phyloP scores from a whole-genome alignment of 2,888 invertebrate species.

The Portevinia maculata region DNA sequence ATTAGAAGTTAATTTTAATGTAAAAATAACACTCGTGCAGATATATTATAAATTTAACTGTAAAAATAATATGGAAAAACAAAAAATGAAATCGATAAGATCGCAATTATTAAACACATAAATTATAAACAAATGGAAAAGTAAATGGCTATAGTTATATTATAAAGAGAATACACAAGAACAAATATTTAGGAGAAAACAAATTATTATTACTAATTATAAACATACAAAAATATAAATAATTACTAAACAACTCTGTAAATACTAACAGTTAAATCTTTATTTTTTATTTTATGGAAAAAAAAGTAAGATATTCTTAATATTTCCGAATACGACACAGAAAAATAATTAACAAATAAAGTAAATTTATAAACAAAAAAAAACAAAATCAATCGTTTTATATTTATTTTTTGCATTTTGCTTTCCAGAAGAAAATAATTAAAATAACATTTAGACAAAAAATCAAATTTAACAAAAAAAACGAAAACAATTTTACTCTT shows the following conservation, averaged over 20 bases:
- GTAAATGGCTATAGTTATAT: constrained; percentile 72
- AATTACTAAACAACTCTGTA: constrained; percentile 57
- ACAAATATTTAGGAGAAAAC: constrained; percentile 68
- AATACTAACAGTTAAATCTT: constrained; percentile 45
- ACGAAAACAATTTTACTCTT: constrained; percentile 43
- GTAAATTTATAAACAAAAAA: constrained; percentile 22
- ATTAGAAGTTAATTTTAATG: constrained; percentile 62
- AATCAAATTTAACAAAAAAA: constrained; percentile 37
- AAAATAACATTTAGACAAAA: constrained; percentile 42
- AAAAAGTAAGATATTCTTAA: constrained; percentile 40
- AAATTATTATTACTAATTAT: constrained; percentile 62
- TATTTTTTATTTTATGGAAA: constrained; percentile 43
- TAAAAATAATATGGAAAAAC: constrained; percentile 63
- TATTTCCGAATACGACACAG: constrained; percentile 62
- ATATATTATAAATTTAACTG: constrained; percentile 69
- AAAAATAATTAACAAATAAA: constrained; percentile 57
- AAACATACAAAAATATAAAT: constrained; percentile 45
- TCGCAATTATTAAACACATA: constrained; percentile 73
- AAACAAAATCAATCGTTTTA: constrained; percentile 20
- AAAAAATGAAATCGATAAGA: constrained; percentile 65
- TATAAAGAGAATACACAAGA: constrained; percentile 60
- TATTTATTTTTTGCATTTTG: constrained; percentile 39
- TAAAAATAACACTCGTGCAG: constrained; percentile 50
- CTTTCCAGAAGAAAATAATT: constrained; percentile 37
- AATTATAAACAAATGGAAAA: constrained; percentile 58